Evolutionary conservation across 2,113 vertebrate species (phyloP), one percentile per base, ranked within the genome.

Genomic region (Oryzias melastigma): DNA sequence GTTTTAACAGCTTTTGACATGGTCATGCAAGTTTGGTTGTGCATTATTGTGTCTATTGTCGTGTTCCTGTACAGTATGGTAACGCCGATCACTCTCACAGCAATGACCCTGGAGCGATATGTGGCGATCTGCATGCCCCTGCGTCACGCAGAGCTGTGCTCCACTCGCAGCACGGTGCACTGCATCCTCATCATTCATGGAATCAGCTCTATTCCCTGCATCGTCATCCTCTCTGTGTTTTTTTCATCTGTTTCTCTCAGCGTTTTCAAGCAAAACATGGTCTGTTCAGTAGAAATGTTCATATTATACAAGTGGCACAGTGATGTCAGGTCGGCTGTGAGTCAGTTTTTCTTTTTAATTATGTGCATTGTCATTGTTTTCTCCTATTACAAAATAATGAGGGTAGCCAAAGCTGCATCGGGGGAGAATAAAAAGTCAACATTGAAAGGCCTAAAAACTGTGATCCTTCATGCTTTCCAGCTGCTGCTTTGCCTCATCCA

Each of bases 71-170:
- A 69, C 5, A 15, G 1, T 7, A 25, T 17, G 6, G 27, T 61
- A 41, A 80, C 75, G 4, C 75, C 81, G 1, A 25, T 88, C 7
- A 77, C 83, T 19, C 60, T 89, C 58, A 81, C 81, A 47, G 79
- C 68, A 12, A 88, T 90, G 88, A 81, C 73, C 1, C 48, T 87
- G 55, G 85, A 88, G 46, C 78, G 83, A 1, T 88, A 87, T 1
- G 74, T 85, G 44, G 87, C 88, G 58, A 81, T 88, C 47, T 89
- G 83, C 46, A 71, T 88, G 71, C 83, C 83, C 0, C 74, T 89
- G 7, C 68, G 50, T 0, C 83, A 89, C 12, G 58, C 62, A 18
- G 53, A 80, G 41, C 74, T 88, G 35, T 82, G 79, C 67, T 75
- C 67, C 7, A 43, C 47, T 3, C 53, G 18, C 60, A 68, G 42